Evolutionary conservation across 2,888 invertebrate species (phyloP), one percentile per base, ranked within the genome.

Genomic region (Plemyria rubiginata): DNA sequence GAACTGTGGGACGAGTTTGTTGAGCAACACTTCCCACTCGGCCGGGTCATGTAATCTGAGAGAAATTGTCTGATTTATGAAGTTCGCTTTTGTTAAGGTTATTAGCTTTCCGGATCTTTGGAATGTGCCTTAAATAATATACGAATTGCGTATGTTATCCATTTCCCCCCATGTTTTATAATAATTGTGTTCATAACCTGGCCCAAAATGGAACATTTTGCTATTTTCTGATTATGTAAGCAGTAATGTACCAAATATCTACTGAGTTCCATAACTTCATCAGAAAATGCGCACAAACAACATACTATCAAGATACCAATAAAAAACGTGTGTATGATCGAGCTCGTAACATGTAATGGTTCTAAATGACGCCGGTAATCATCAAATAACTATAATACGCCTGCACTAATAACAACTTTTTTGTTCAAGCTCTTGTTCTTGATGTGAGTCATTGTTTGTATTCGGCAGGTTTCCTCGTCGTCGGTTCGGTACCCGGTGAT

Each of bases 371-470:
- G 54, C 51, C 49, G 28, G 53, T 65, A 38, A 54, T 49, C 49
- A 46, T 56, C 11, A 51, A 66, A 60, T 55, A 29, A 53, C 52
- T 13, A 54, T 54, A 53, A 54, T 60, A 55, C 51, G 51, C 41
- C 32, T 52, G 62, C 49, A 48, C 41, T 32, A 41, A 22, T 4
- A 2, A 13, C 22, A 41, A 41, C 11, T 49, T 49, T 48, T 60
- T 60, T 28, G 11, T 3, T 5, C 1, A 52, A 13, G 3, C n/a
- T 45, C 1, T 28, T 11, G 40, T 13, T 48, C 15, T n/a, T 16
- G 40, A 28, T 28, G 54, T 64, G 67, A 67, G 46, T 67, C 65
- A 66, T 38, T 22, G 55, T 54, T 40, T 45, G 51, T 60, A 64
- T 61, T 54, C 32, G 32, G 7, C 32, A 22, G 32, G 7, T 62